Evolutionary conservation across 2,113 vertebrate genomes (phyloP).

Genomic region (Apteryx owenii): DNA sequence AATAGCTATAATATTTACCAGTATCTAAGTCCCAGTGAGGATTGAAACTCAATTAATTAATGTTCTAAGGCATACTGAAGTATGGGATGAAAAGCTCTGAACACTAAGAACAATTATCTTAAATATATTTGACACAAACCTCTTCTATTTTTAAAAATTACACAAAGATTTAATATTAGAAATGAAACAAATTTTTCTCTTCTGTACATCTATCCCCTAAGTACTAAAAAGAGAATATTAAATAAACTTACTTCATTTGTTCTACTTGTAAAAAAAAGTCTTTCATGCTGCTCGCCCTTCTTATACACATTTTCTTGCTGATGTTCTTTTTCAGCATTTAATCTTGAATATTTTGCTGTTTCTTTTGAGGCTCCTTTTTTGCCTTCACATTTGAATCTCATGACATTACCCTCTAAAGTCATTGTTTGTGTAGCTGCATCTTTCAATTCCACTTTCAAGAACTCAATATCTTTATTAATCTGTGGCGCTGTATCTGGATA

Average conservation of each 20-base stretch:
- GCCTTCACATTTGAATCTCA: slow-evolving; percentile 13
- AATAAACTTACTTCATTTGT: slow-evolving; percentile 71
- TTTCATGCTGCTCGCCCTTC: slow-evolving; percentile 10
- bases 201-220: slow-evolving; percentile 17
- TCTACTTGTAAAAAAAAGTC: not conserved
- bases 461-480: slow-evolving; percentile 51
- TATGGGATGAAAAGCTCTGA: slow-evolving; percentile 36
- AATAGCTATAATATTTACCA: slow-evolving; percentile 33
- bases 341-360: not conserved
- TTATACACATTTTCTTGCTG: not conserved
- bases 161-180: slow-evolving; percentile 33
- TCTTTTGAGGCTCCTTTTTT: slow-evolving; percentile 43
- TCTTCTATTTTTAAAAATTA: slow-evolving; percentile 25
- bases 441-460: slow-evolving; percentile 65
- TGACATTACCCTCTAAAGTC: slow-evolving; percentile 18
- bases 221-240: slow-evolving; percentile 32
- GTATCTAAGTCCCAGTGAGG: not conserved
- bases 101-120: slow-evolving; percentile 42
- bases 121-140: slow-evolving; percentile 28
- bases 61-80: slow-evolving; percentile 21
- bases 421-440: slow-evolving; percentile 71
- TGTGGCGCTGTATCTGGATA: slow-evolving; percentile 32
- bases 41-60: slow-evolving; percentile 53
- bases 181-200: slow-evolving; percentile 18
- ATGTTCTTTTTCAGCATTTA: slow-evolving; percentile 25